phyloP scores from a whole-genome alignment of 2,888 invertebrate genomes.

The Litoditis marina region DNA sequence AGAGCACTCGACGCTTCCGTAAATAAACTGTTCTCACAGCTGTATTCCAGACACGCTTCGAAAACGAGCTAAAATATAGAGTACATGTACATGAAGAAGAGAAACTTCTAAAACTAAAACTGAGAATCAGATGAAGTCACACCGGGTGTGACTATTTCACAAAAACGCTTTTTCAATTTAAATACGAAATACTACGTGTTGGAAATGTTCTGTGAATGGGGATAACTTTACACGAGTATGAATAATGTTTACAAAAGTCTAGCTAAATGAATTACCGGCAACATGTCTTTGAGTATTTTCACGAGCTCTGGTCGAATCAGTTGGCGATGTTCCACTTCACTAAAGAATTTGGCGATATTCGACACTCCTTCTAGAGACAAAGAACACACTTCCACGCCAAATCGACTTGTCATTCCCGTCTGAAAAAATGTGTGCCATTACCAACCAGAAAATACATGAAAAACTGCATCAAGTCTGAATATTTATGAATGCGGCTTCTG shows the following conservation, averaged over 20 bases:
- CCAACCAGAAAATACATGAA: too few relatives aligned
- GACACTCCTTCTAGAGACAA: constrained; percentile 5
- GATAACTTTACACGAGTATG: neutral
- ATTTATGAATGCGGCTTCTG: too few relatives aligned
- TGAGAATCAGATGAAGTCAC: neutral
- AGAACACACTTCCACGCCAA: constrained; percentile 12
- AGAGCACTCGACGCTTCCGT: constrained; percentile 63
- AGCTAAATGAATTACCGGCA: constrained; percentile 23
- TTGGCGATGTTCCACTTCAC: constrained; percentile 17
- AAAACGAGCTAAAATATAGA: constrained; percentile 62
- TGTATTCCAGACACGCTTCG: constrained; percentile 62
- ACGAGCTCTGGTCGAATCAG: constrained; percentile 14
- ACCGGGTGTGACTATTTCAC: too few relatives aligned
- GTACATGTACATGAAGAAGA: neutral
- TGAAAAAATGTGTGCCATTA: too few relatives aligned
- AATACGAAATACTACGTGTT: too few relatives aligned
- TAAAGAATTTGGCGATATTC: neutral
- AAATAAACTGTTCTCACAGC: constrained; percentile 64
- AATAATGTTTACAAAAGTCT: neutral
- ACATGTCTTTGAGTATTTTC: constrained; percentile 17
- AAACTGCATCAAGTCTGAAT: too few relatives aligned
- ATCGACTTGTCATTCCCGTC: constrained; percentile 16
- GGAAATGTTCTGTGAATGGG: too few relatives aligned
- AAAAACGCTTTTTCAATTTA: too few relatives aligned
- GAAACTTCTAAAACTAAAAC: too few relatives aligned